Percentiles rank a stretch among this genome's conserved stretches.
These are phyloP conservation scores for Crotalus horridus DNA, from an alignment of 2,113 vertebrate species.

Conservation along the genomic window DNA sequence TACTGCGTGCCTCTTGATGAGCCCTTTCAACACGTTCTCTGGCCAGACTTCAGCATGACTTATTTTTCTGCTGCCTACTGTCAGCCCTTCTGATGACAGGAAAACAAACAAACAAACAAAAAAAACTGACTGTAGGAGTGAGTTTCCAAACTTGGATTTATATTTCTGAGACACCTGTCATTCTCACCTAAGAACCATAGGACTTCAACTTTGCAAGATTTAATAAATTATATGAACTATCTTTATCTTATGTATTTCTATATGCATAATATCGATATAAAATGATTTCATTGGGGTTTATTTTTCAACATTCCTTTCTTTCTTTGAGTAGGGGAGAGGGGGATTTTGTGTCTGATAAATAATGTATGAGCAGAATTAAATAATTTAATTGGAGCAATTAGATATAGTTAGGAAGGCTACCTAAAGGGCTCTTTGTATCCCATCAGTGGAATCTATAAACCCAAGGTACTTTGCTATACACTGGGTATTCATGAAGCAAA, in stretches of 20 bases:
- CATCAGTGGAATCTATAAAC: background rate
- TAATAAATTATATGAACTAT: background rate
- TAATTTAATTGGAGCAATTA: conserved; percentile 33
- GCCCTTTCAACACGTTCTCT: background rate
- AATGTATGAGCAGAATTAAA: conserved; percentile 37
- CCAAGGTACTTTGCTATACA: background rate
- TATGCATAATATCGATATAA: background rate
- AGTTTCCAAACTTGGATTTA: background rate
- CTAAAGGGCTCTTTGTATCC: background rate
- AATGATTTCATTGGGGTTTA: conserved; percentile 16
- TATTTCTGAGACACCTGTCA: background rate
- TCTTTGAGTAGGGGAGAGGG: background rate
- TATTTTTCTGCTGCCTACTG: background rate
- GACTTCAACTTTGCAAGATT: background rate
- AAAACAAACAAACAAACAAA: background rate
- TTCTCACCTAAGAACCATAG: background rate
- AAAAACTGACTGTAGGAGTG: background rate
- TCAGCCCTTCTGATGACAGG: background rate
- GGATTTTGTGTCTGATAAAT: conserved; percentile 42
- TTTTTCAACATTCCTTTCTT: conserved; percentile 30
- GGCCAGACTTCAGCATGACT: background rate
- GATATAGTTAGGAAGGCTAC: background rate
- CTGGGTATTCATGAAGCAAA: too few relatives aligned
- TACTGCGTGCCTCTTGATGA: background rate
- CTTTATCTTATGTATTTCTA: background rate